Base-by-base conservation (phyloP, 2,797 vertebrate species). In the Avahi laniger region DNA sequence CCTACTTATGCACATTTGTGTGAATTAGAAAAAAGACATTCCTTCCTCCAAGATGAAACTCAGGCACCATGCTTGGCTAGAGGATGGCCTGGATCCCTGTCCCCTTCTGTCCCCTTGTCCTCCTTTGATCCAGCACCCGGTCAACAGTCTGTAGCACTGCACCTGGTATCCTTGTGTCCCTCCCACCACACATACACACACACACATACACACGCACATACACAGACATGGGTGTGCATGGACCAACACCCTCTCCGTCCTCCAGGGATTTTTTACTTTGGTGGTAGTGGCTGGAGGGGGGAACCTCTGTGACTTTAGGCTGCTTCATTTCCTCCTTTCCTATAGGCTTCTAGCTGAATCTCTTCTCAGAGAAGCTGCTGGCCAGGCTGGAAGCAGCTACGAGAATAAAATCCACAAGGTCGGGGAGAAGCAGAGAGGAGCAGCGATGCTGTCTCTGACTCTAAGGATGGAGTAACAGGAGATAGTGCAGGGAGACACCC, bases 381-480 rank as follows among this genome's bases (percentile, higher is more conserved):
- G 59, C 59, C 30, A 30, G 38, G 43, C 73, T 63, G 73, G 87
- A 81, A 90, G 92, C 57, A 38, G 67, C 87, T 7, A 0, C 5
- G 79, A 89, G 78, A 93, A 69, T 43, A 54, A 57, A 89, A 41
- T 12, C 69, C 30, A 26, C 91, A 95, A 84, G 95, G 91, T 87
- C 92, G 65, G 79, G 72, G 86, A 80, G 80, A 79, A 63, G 87
- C 52, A 0, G 82, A 43, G 48, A 28, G 76, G 76, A 72, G 38
- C n/a, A 12, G 28, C 0, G 6, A 5, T 2, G 30, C 65, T 33
- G 2, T 91, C 0, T 24, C 38, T 89, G 73, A 76, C 65, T 72
- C 43, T 50, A 86, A 73, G 92, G 70, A 35, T 2, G 22, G 41
- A 65, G 61, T 22, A 20, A 79, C 75, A 87, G 85, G 38, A 86